phyloP scores from a whole-genome alignment of 2,797 vertebrate species.

The Pipistrellus nathusii region DNA sequence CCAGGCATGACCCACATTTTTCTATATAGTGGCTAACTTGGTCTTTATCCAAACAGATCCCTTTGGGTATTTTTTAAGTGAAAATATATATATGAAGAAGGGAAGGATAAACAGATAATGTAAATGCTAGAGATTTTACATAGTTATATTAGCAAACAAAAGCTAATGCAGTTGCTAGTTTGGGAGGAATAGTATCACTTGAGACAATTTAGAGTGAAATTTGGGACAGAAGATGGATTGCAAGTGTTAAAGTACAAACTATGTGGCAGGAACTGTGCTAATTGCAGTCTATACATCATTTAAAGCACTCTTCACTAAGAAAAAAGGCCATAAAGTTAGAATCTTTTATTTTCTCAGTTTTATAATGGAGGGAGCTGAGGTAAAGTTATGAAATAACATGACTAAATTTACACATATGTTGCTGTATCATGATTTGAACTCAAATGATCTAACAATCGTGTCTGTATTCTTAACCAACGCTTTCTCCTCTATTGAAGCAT shows the following conservation, averaged over 20 bases:
- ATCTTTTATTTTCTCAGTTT: not conserved
- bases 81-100: not conserved
- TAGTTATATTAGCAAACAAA: not conserved
- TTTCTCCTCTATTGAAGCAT: not conserved
- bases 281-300: not conserved
- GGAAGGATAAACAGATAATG: not conserved
- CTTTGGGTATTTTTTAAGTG: not conserved
- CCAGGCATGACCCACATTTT: not conserved
- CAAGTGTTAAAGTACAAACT: not conserved
- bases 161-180: not conserved
- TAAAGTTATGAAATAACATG: not conserved
- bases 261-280: not conserved
- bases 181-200: not conserved
- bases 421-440: not conserved
- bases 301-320: not conserved
- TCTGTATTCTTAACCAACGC: not conserved
- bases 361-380: not conserved
- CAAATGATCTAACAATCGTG: not conserved
- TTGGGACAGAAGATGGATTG: not conserved
- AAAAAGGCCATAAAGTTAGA: not conserved
- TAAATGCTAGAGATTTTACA: not conserved
- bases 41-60: not conserved
- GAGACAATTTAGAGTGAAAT: constrained; percentile 2
- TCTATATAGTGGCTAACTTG: not conserved
- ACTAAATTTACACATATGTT: not conserved